Evolutionary conservation across 2,113 vertebrate species (phyloP).

Genomic region (Phrynosoma blainvillii): DNA sequence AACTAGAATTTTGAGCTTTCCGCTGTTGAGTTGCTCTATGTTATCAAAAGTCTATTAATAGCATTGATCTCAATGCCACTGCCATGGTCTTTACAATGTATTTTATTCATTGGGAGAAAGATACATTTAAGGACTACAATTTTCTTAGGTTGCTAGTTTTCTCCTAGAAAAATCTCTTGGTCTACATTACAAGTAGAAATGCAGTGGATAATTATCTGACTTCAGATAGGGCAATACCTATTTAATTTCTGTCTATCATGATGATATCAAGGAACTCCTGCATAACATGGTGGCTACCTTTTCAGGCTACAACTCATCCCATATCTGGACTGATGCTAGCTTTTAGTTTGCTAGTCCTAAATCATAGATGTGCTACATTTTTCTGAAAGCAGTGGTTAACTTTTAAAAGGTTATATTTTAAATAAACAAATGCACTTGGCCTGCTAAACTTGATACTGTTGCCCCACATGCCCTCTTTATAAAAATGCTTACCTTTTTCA

Average conservation of each 20-base stretch:
- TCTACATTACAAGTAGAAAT: neutral
- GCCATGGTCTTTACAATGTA: neutral
- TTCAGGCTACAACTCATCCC: neutral
- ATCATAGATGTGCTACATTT: too few species aligned
- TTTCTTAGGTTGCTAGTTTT: neutral
- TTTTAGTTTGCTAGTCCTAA: neutral
- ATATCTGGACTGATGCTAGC: neutral
- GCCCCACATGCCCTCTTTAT: too few species aligned
- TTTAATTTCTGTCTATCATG: neutral
- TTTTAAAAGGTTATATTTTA: too few species aligned
- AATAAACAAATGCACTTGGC: too few species aligned
- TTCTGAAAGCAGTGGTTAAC: too few species aligned
- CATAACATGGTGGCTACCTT: neutral
- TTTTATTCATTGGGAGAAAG: conserved; percentile 14
- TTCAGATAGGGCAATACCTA: neutral
- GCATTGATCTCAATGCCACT: conserved; percentile 23
- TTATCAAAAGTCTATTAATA: neutral
- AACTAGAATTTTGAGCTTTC: conserved; percentile 14
- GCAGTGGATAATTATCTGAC: neutral
- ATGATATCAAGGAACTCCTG: too few species aligned
- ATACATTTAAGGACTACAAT: neutral
- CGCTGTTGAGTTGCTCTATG: neutral
- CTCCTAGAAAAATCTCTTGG: neutral
- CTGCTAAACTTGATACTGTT: too few species aligned
- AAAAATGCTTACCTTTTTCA: too few species aligned